Evolutionary conservation across 2,797 vertebrate species (phyloP).

Genomic region (Spondyliosoma cantharus): DNA sequence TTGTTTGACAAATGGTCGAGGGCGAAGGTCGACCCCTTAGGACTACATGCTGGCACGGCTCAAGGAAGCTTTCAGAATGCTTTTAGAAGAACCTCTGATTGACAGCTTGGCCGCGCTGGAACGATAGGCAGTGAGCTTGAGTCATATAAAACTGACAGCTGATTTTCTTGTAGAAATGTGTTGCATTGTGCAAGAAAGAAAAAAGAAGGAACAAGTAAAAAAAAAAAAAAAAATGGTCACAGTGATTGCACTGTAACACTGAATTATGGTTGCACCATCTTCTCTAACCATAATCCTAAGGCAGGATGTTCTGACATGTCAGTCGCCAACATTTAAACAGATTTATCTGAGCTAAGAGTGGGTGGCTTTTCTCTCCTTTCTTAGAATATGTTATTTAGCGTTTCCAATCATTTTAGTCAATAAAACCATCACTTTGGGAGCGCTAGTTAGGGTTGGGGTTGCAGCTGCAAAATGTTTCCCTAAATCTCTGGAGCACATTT

Average conservation of each 20-base stretch:
- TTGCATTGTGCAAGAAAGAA: not conserved
- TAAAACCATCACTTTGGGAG: not conserved
- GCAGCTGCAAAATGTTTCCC: not conserved
- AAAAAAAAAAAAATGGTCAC: no score
- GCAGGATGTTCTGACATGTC: not conserved
- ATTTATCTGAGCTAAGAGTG: not conserved
- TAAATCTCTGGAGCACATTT: not conserved
- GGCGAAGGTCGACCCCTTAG: slow-evolving; percentile 42
- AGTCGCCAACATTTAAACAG: not conserved
- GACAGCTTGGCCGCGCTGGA: slow-evolving; percentile 10
- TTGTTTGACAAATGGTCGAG: slow-evolving; percentile 63
- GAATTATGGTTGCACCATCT: not conserved
- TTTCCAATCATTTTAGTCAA: not conserved
- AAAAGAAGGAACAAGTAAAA: no score
- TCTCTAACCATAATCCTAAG: not conserved
- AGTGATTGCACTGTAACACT: not conserved
- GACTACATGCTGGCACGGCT: slow-evolving; percentile 20
- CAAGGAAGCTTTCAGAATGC: slow-evolving; percentile 23
- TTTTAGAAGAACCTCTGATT: slow-evolving; percentile 7
- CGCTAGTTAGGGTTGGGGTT: not conserved
- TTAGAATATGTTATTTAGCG: not conserved
- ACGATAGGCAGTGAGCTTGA: slow-evolving; percentile 11
- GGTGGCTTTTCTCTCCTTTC: not conserved
- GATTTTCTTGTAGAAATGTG: slow-evolving; percentile 18
- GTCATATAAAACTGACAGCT: slow-evolving; percentile 13